Conservation (phyloP, 2,888 invertebrate genomes). For the Phengaris alcon region DNA sequence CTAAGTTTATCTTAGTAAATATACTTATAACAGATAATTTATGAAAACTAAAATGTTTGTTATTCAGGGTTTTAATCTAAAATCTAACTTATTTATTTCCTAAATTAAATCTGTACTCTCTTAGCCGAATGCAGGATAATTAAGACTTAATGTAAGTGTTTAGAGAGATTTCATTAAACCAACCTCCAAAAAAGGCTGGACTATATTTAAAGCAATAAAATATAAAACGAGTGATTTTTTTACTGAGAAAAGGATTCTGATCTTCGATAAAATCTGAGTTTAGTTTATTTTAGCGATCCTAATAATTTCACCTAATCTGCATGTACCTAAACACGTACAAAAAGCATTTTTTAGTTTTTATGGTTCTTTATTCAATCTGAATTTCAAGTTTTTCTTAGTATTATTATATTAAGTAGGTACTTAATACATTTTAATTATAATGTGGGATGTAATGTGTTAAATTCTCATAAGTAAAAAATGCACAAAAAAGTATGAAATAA, state of each 20-base stretch:
- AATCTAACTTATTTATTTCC: not conserved
- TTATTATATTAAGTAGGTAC: no score
- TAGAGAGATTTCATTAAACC: not conserved
- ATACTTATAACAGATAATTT: not conserved
- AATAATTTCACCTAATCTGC: not conserved
- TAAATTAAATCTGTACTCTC: not conserved
- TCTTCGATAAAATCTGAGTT: not conserved
- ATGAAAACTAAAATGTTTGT: not conserved
- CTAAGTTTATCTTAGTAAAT: no score
- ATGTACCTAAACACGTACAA: not conserved
- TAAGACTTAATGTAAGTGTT: not conserved
- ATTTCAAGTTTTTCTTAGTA: not conserved
- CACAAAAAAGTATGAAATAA: no score
- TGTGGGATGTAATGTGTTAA: no score
- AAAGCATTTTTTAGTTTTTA: not conserved
- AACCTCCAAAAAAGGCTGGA: not conserved
- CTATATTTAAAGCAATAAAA: not conserved
- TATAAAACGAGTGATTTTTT: not conserved
- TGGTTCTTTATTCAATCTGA: not conserved
- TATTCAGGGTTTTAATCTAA: not conserved
- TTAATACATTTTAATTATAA: no score
- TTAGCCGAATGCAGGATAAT: not conserved
- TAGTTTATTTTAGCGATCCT: not conserved
- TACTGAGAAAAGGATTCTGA: not conserved
- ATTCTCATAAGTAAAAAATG: no score